Percentiles rank a stretch among this genome's conserved stretches.
Conservation (phyloP, 2,797 vertebrate species). For the Jordanella pulchra region DNA sequence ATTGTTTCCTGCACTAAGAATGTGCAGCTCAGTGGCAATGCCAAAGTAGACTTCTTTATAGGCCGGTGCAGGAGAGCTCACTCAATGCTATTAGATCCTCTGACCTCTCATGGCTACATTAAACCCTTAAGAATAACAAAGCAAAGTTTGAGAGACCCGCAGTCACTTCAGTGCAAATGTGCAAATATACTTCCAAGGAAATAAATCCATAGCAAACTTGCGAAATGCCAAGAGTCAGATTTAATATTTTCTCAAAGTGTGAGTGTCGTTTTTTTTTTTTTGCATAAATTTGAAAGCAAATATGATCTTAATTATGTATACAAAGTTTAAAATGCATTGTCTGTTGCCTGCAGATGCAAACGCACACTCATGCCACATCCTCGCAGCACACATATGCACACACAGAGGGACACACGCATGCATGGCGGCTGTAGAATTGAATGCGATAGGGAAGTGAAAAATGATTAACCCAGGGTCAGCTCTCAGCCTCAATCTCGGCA, state of each 20-base stretch:
- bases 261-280: constrained; percentile 28
- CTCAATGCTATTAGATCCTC: constrained; percentile 6
- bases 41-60: not conserved
- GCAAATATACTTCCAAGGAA: constrained; percentile 38
- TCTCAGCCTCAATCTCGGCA: constrained; percentile 86
- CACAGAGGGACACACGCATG: constrained; percentile 35
- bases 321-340: constrained; percentile 63
- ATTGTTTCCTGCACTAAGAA: constrained; percentile 12
- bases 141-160: constrained; percentile 13
- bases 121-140: constrained; percentile 35
- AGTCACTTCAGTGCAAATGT: constrained; percentile 45
- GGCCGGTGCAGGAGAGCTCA: not conserved
- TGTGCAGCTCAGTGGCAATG: constrained; percentile 9
- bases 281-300: constrained; percentile 60
- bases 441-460: constrained; percentile 88
- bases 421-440: constrained; percentile 78
- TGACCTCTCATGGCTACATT: constrained; percentile 21
- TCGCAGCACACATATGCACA: constrained; percentile 31
- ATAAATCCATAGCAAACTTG: constrained; percentile 41
- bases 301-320: constrained; percentile 55
- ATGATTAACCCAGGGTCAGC: constrained; percentile 87
- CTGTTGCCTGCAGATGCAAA: constrained; percentile 36
- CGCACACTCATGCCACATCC: constrained; percentile 35
- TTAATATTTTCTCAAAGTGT: constrained; percentile 22
- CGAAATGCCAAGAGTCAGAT: constrained; percentile 39